Base-by-base conservation (phyloP, 1,140 invertebrate genomes). In the Archegozetes longisetosus region DNA sequence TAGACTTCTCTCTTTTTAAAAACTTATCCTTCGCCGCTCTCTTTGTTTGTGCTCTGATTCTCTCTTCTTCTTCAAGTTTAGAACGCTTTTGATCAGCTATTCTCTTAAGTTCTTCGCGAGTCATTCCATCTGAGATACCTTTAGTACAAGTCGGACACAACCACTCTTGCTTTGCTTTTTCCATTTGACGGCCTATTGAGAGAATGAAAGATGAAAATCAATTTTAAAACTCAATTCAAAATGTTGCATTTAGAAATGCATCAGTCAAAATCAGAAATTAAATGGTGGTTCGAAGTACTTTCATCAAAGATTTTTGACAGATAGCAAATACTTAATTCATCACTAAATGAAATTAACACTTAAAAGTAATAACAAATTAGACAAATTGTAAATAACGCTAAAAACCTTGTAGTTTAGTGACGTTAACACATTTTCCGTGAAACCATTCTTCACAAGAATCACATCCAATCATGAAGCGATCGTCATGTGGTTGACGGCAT, bases 401-500 rank as follows among this genome's bases (percentile, higher is more conserved):
- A 20, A 49, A 80, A 17, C 81, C 80, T 75, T 70, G 61, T 1
- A 81, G 81, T 75, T 90, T 89, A 17, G 88, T 91, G 3, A 96
- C 84, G 62, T 88, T 87, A 4, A 96, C 91, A 75, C 91, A 96
- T 67, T 85, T 88, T 6, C 92, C 92, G 72, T 97, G 93, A 69
- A 89, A 97, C 92, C 92, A 97, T 67, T 95, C 89, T 70, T 93
- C 85, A 73, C 92, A 97, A 1, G 80, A 79, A 72, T 97, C 93
- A 71, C 93, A 97, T 70, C 88, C 91, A 68, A 97, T 96, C 93
- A 97, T 97, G 71, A 96, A 96, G 28, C 89, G 79, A 74, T 94
- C 92, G 67, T 92, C 90, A 70, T 96, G 89, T 0, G 91, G 92
- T 68, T 90, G 85, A 66, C 85, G 83, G 70, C 92, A 97, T 67